These are phyloP conservation scores for Holacanthella duospinosa DNA, from an alignment of 2,888 invertebrate genomes.

Conservation along the genomic window DNA sequence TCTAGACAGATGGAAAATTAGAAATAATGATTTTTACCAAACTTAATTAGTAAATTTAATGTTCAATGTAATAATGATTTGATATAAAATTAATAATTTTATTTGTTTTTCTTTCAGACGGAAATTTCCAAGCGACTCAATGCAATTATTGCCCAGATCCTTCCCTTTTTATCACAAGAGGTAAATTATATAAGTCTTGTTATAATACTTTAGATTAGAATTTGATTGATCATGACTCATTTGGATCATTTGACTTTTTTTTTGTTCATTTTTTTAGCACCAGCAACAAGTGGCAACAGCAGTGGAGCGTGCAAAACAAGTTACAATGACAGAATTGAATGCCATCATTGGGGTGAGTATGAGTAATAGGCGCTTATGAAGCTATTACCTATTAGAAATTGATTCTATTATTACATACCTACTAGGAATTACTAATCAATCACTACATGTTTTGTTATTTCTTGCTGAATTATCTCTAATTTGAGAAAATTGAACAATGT, in stretches of 20 bases:
- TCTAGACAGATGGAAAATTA: too few species aligned
- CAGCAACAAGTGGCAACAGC: conserved; percentile 84
- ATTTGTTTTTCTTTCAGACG: conserved; percentile 57
- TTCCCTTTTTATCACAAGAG: conserved; percentile 21
- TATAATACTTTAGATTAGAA: too few species aligned
- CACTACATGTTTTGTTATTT: too few species aligned
- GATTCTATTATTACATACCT: not conserved
- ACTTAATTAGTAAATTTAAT: too few species aligned
- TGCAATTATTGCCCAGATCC: conserved; percentile 66
- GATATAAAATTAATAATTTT: too few species aligned
- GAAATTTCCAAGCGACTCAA: conserved; percentile 96
- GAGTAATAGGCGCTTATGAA: conserved; percentile 13
- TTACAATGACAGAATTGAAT: conserved; percentile 93
- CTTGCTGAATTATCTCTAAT: too few species aligned
- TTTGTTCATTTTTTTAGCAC: conserved; percentile 22
- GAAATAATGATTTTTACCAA: too few species aligned
- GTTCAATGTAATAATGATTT: too few species aligned
- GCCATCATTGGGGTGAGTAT: conserved; percentile 89
- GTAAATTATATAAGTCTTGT: conserved; percentile 5
- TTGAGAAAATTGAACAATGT: too few species aligned
- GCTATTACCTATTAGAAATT: not conserved
- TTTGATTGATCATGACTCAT: not conserved
- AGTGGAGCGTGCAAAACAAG: conserved; percentile 93
- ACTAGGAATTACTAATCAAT: not conserved
- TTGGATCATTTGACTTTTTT: too few species aligned